Evolutionary conservation across 2,888 invertebrate genomes (phyloP).

Genomic region (Tineola bisselliella): DNA sequence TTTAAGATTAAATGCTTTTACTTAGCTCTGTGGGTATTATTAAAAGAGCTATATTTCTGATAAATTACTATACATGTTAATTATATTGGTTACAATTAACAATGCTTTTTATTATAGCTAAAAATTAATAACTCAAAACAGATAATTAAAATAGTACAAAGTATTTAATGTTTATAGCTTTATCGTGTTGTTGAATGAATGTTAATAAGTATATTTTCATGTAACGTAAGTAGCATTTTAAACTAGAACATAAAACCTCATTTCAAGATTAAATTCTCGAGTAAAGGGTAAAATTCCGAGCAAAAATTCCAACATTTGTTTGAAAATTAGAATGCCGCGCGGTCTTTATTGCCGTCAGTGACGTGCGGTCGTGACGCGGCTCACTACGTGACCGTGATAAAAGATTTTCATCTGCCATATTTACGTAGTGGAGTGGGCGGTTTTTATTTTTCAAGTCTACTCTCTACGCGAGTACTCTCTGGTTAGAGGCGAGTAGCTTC

Average conservation of each 20-base stretch:
- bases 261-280: conserved; percentile 9
- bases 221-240: background rate
- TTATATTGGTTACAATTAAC: conserved; percentile 20
- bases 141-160: background rate
- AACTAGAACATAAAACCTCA: conserved; percentile 2
- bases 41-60: conserved; percentile 51
- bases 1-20: conserved; percentile 18
- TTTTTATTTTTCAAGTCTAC: conserved; percentile 58
- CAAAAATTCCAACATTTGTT: conserved; percentile 56
- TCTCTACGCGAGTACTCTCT: conserved; percentile 29
- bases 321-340: conserved; percentile 62
- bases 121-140: no score
- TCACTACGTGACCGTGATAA: conserved; percentile 66
- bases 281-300: conserved; percentile 20
- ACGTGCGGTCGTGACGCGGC: conserved; percentile 63
- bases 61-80: conserved; percentile 53
- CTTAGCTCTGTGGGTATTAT: conserved; percentile 60
- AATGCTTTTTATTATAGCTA: background rate
- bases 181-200: background rate
- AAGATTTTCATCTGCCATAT: conserved; percentile 68
- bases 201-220: background rate
- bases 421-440: conserved; percentile 65
- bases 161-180: background rate
- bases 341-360: conserved; percentile 60
- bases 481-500: background rate